Evolutionary conservation across 2,113 vertebrate genomes (phyloP), one percentile per base, ranked within the genome.

Genomic region (Pomatostomus ruficeps): DNA sequence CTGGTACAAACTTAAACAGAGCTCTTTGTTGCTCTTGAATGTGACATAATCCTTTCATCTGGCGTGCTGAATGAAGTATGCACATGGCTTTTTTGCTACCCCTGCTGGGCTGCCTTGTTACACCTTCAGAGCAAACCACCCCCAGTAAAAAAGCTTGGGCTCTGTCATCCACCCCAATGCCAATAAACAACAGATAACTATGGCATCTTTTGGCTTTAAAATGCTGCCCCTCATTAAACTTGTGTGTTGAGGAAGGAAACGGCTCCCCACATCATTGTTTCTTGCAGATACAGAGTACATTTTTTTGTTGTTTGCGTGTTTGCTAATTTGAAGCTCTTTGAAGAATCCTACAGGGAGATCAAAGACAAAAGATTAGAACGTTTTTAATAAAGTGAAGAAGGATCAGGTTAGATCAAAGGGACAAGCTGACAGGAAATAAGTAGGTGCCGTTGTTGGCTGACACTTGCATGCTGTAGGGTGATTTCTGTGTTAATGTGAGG

Each of bases 31-130:
- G 96, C 89, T 96, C 96, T 95, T 97, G 96, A 97, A 97, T 97
- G 96, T 97, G 96, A 96, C 96, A 97, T 97, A 97, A 97, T 97
- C 96, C 96, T 97, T 97, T 97, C 96, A 97, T 97, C 96, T 97
- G 93, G 89, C 20, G 23, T 31, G 62, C 84, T 97, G 96, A 97
- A 97, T 97, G 96, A 96, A 96, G 95, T 94, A 93, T 96, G 96
- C 95, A 96, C 96, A 96, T 95, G 93, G 95, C 94, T 97, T 96
- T 93, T 96, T 95, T 96, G 94, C 93, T 96, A 83, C 91, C 93
- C 94, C 96, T 94, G 95, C 96, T 96, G 96, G 79, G 96, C 96
- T 93, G 95, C 96, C 96, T 97, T 97, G 95, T 97, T 95, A 91
- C 96, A 97, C 96, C 95, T 97, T 95, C 96, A 97, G 95, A 96